Base-by-base conservation (phyloP, 2,113 vertebrate genomes). In the Limnothrissa miodon region DNA sequence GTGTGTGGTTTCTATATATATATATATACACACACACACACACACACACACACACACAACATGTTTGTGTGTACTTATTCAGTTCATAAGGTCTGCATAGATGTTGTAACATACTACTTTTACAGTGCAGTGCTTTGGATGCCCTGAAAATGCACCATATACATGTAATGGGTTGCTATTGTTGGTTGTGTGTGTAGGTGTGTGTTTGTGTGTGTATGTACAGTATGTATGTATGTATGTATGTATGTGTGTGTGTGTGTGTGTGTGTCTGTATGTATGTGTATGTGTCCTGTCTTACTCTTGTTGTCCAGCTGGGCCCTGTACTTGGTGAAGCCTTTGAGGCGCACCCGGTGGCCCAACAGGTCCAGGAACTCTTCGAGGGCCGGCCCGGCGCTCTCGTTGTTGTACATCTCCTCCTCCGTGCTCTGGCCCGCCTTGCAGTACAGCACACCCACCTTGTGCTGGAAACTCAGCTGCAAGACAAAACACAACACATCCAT, bases 321-420 rank as follows among this genome's bases (percentile, higher is more conserved):
- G 90, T 99, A 99, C 93, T 99, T 99, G 87, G 86, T 96, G 91
- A 99, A 99, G 70, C 97, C 97, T 88, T 99, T 98, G 82, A 99
- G 95, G 7, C 97, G 94, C 80, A 99, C 98, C 87, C 97, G 94
- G 92, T 98, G 97, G 80, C 98, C 98, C n/a, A 99, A 94, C 19
- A 99, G 95, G 91, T 98, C 97, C 85, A 99, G 93, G 91, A 99
- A 99, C 88, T 99, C 98, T 7, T 99, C 97, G 86, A 99, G 95
- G 5, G 96, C 97, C 0, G 97, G 96, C 2, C 97, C 97, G 0
- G 96, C 96, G 0, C 94, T 96, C 92, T 99, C 97, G 0, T 99
- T 99, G 90, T 99, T 99, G 87, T 99, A 99, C 98, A 99, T 99
- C 89, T 99, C 98, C 86, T 99, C 98, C 82, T 99, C 98, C 0